Evolutionary conservation across 2,888 invertebrate species (phyloP), one percentile per base, ranked within the genome.

Genomic region (Drosophila suboccidentalis): DNA sequence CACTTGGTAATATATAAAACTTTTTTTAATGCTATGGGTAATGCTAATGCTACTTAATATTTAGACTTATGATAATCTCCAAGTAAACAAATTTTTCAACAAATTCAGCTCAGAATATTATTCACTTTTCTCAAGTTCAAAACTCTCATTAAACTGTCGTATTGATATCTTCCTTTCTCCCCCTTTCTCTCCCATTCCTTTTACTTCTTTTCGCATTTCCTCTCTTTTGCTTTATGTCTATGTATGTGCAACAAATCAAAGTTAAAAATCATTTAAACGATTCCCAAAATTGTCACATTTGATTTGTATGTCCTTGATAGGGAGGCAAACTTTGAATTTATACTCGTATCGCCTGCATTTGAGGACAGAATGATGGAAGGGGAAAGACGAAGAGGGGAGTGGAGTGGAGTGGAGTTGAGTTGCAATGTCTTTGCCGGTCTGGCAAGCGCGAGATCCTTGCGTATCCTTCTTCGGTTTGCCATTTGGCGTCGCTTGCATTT

Each of bases 281-380:
- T 87, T 77, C 70, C 53, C 53, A 55, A 77, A 77, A 81, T 78
- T 78, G 90, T 85, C 89, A 72, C 75, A 79, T 89, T 85, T 89
- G 90, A 89, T 87, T 90, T 89, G 89, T 89, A 82, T 86, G 86
- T 63, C 69, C 77, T 89, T 85, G 90, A 84, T 84, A 74, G 59
- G 75, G 72, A 73, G 69, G 51, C 64, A 55, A 81, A 85, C 67
- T 82, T 76, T 62, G 66, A 73, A 85, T 80, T 82, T 87, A 85
- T 84, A 57, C 44, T 22, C 32, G 44, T 43, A 77, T 80, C 67
- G 71, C 63, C 49, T 41, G 65, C 71, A 60, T 44, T 66, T 58
- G 55, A 49, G 32, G 11, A 29, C 47, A 47, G 6, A 32, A 5
- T 3, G 10, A 15, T 15, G 10, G 3, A 9, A n/a, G n/a, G 26